Evolutionary conservation across 2,797 vertebrate species (phyloP).

Genomic region (Vespertilio murinus): DNA sequence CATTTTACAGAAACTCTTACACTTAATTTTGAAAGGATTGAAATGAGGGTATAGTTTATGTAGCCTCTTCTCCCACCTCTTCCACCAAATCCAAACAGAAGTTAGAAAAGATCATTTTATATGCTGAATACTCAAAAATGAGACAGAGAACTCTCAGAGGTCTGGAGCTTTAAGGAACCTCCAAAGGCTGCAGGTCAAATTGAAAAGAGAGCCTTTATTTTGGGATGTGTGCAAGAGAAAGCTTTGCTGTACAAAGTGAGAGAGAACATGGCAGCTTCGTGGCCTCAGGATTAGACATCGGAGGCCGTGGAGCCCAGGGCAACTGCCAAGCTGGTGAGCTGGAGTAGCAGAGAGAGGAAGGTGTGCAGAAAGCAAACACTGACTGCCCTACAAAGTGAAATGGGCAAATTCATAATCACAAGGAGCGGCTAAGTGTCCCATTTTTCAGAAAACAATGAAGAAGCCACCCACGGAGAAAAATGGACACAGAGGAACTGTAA

Average conservation of each 20-base stretch:
- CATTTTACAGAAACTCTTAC: neutral
- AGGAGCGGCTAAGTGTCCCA: neutral
- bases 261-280: neutral
- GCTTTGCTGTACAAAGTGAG: neutral
- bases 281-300: neutral
- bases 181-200: neutral
- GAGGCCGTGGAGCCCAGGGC: no score
- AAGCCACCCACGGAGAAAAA: neutral
- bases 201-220: neutral
- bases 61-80: neutral
- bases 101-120: neutral
- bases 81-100: neutral
- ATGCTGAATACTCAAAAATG: neutral
- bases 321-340: neutral
- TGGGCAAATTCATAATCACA: neutral
- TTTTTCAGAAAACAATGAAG: neutral
- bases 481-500: neutral
- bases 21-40: neutral
- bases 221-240: neutral
- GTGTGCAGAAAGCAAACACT: neutral
- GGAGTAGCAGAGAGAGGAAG: neutral
- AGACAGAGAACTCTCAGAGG: neutral
- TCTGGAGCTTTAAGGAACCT: neutral
- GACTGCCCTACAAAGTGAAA: neutral
- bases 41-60: neutral